phyloP scores from a whole-genome alignment of 1,140 invertebrate genomes.

The Zelostemma sp. region DNA sequence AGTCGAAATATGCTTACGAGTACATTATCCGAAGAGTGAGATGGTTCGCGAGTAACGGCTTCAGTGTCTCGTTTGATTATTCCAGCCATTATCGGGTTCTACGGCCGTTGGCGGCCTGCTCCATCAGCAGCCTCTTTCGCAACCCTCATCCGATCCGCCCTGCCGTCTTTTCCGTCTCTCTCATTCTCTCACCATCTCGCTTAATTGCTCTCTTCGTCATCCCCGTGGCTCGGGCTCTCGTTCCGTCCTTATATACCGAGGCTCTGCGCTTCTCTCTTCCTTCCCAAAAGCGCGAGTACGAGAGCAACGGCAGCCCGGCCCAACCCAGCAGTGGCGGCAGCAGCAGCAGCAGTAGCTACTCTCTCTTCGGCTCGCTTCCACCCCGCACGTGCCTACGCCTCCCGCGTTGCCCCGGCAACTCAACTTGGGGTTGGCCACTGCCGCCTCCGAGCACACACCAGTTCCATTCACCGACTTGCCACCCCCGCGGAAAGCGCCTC shows the following conservation, averaged over 20 bases:
- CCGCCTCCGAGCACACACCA: slow-evolving; percentile 60
- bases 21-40: neutral
- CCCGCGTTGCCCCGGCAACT: slow-evolving; percentile 68
- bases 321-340: neutral
- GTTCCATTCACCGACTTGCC: slow-evolving; percentile 62
- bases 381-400: slow-evolving; percentile 62
- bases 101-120: slow-evolving; percentile 39
- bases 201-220: too few species aligned
- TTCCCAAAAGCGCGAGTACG: slow-evolving; percentile 4
- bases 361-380: slow-evolving; percentile 44
- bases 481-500: slow-evolving; percentile 38
- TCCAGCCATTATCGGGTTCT: slow-evolving; percentile 44
- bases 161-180: slow-evolving; percentile 18
- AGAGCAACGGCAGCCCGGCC: neutral
- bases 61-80: slow-evolving; percentile 54
- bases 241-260: slow-evolving; percentile 31
- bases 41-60: slow-evolving; percentile 19
- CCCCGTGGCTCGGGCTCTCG: slow-evolving; percentile 22
- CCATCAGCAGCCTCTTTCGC: slow-evolving; percentile 38
- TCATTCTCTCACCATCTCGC: too few species aligned
- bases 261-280: slow-evolving; percentile 26
- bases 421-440: slow-evolving; percentile 66
- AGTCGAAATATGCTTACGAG: neutral
- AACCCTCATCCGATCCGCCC: slow-evolving; percentile 34
- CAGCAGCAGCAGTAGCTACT: neutral